Evolutionary conservation across 2,113 vertebrate species (phyloP), one percentile per base, ranked within the genome.

Genomic region (Pholis gunnellus): DNA sequence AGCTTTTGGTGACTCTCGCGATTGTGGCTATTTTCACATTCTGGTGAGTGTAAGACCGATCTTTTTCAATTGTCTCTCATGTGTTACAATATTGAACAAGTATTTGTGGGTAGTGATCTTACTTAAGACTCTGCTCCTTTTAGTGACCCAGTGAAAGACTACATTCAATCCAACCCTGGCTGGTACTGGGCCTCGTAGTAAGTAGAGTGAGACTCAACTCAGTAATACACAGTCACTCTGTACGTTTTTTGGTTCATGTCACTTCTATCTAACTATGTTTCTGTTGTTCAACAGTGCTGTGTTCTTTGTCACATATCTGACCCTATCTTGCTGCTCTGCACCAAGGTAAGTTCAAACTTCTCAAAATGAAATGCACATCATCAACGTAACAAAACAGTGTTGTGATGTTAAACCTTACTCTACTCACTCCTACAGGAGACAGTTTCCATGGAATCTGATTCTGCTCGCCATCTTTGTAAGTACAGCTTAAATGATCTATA

Each of bases 121-220:
- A 82, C 8, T 9, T n/a, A 13, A 63, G n/a, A 20, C 44, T 67
- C 13, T 86, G 29, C 56, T 68, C 5, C 38, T 84, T 84, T 66
- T 88, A 99, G 97, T 65, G 96, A 97, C 31, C 96, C 97, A 0
- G 94, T 98, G 65, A 97, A 96, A 91, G 91, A 92, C 44, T 99
- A 97, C 81, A 93, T 99, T 81, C 97, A 98, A 73, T 77, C 87
- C 34, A 97, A 98, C 77, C 95, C 97, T 34, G 97, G 96, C 56
- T 99, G 97, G 97, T 99, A 99, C 68, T 99, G 97, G 98, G 97
- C 97, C 29, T 98, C 97, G 86, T 98, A 98, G 98, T 99, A 93
- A 98, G 97, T 97, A 93, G 20, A 25, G 3, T 52, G 27, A 72
- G 15, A 59, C 17, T 50, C 6, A 1, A 50, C 22, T 44, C 13